Evolutionary conservation across 2,888 invertebrate genomes (phyloP).

Genomic region (Sarcophaga variegata): DNA sequence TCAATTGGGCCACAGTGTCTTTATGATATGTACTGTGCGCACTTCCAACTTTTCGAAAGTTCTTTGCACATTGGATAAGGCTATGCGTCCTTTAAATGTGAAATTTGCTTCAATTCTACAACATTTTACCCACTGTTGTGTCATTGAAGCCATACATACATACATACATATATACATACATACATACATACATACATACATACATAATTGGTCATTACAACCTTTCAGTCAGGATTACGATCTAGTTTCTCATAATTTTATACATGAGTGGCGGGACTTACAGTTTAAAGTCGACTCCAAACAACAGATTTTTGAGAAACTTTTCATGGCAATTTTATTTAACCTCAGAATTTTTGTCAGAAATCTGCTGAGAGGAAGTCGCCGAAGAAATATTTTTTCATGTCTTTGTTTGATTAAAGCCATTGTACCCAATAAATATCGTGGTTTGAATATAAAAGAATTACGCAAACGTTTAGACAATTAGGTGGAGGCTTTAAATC

Average conservation of each 20-base stretch:
- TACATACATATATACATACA: neutral
- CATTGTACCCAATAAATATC: constrained; percentile 56
- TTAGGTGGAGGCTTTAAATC: constrained; percentile 71
- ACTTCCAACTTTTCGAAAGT: constrained; percentile 68
- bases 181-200: neutral
- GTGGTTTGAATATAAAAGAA: neutral
- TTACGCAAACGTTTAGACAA: constrained; percentile 46
- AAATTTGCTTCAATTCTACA: constrained; percentile 68
- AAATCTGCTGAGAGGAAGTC: too few species aligned
- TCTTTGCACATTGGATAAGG: constrained; percentile 62
- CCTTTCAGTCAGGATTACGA: too few species aligned
- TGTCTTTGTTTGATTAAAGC: constrained; percentile 66
- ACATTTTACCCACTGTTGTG: constrained; percentile 70
- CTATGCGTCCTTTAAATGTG: constrained; percentile 67
- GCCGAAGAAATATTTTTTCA: too few species aligned
- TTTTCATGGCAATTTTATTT: too few species aligned
- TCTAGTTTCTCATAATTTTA: too few species aligned
- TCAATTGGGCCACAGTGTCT: constrained; percentile 61
- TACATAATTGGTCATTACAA: too few species aligned
- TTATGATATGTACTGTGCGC: constrained; percentile 71
- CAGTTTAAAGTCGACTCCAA: too few species aligned
- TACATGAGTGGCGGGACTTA: too few species aligned
- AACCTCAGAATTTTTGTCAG: too few species aligned
- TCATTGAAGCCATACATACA: constrained; percentile 69
- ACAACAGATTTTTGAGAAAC: too few species aligned